Conservation (phyloP, 1,140 invertebrate genomes). For the Chymomyza costata region DNA sequence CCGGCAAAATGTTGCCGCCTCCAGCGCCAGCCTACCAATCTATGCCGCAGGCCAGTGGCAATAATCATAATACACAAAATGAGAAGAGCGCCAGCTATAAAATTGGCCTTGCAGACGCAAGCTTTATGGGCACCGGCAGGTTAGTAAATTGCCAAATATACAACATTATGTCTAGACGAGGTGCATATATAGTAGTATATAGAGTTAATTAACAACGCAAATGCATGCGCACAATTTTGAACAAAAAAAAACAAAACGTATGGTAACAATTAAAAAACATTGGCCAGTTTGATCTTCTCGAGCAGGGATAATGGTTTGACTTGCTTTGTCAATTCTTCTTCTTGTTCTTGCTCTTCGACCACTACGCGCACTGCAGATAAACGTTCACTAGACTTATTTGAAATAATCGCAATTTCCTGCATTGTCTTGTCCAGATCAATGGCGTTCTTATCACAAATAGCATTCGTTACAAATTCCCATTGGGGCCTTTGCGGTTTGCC, state of each 20-base stretch:
- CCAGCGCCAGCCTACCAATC: neutral
- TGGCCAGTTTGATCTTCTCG: slow-evolving; percentile 36
- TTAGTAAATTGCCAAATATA: slow-evolving; percentile 23
- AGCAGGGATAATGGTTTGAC: slow-evolving; percentile 33
- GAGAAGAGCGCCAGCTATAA: slow-evolving; percentile 67
- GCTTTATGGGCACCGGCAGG: slow-evolving; percentile 64
- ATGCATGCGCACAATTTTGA: slow-evolving; percentile 42
- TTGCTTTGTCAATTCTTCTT: slow-evolving; percentile 6
- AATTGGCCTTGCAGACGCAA: slow-evolving; percentile 55
- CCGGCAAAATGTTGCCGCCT: slow-evolving; percentile 1
- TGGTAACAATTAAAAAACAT: slow-evolving; percentile 33
- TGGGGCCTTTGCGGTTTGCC: slow-evolving; percentile 14
- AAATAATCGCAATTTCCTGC: too few species aligned
- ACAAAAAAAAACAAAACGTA: slow-evolving; percentile 14
- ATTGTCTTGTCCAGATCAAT: neutral
- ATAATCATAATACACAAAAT: slow-evolving; percentile 30
- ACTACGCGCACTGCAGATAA: too few species aligned
- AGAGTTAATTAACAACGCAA: neutral
- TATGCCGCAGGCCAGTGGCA: slow-evolving; percentile 19
- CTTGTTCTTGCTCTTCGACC: neutral
- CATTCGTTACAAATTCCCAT: slow-evolving; percentile 45
- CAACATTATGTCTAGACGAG: slow-evolving; percentile 3
- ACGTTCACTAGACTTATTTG: too few species aligned
- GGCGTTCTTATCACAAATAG: neutral
- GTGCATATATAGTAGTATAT: too few species aligned